Conservation (phyloP, 2,113 vertebrate species). For the Rana temporaria region DNA sequence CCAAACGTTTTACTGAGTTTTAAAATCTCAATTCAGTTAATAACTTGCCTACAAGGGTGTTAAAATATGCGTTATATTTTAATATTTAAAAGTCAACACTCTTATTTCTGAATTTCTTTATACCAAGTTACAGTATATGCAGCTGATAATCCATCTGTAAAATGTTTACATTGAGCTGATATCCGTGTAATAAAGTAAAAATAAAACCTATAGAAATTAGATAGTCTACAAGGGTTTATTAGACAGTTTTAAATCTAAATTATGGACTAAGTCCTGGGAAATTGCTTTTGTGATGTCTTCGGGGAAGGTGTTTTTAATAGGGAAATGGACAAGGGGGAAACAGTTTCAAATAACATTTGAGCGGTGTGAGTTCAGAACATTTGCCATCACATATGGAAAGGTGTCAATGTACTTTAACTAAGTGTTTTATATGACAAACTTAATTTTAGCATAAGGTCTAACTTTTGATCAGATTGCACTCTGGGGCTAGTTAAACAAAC, state of each 20-base stretch:
- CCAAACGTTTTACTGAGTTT: too few relatives aligned
- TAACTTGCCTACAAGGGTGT: neutral
- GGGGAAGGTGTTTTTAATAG: neutral
- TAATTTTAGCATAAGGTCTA: too few relatives aligned
- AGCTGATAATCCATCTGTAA: neutral
- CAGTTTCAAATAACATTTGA: neutral
- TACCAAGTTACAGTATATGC: neutral
- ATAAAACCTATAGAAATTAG: neutral
- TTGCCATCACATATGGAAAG: conserved; percentile 20
- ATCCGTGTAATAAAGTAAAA: neutral
- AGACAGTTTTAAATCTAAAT: neutral
- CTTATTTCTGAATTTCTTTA: neutral
- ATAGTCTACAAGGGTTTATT: neutral
- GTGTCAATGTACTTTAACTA: conserved; percentile 1
- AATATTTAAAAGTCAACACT: neutral
- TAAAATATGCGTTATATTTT: neutral
- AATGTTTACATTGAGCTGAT: neutral
- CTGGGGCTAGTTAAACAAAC: too few relatives aligned
- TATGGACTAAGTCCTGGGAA: neutral
- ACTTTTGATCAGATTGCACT: too few relatives aligned
- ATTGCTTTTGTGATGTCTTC: neutral
- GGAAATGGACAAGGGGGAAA: neutral
- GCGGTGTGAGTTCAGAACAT: neutral
- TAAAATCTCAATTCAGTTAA: too few relatives aligned
- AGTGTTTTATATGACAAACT: neutral